Conservation (phyloP, 2,888 invertebrate genomes). For the Pseudococcus longispinus region DNA sequence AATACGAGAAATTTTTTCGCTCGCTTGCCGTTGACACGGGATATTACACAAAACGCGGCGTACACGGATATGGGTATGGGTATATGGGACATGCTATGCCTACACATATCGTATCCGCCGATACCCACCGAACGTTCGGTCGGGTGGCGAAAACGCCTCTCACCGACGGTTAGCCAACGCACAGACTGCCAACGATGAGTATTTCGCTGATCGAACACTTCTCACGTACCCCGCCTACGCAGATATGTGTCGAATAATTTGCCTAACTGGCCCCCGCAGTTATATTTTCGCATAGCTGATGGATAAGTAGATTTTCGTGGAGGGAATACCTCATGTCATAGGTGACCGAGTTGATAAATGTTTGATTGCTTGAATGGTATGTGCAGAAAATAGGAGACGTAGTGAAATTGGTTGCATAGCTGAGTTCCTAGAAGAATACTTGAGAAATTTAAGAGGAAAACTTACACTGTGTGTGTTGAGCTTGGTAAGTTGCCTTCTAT, state of each 20-base stretch:
- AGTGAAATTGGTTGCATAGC: no score
- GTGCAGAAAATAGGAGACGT: no score
- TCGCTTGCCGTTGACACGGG: neutral
- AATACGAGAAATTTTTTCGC: neutral
- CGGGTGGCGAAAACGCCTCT: neutral
- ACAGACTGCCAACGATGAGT: neutral
- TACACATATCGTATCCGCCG: neutral
- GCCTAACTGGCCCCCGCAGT: neutral
- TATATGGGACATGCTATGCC: neutral
- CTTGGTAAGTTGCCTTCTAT: no score
- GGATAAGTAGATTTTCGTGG: neutral
- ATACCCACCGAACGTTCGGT: neutral
- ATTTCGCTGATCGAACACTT: neutral
- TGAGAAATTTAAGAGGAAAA: no score
- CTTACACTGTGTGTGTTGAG: no score
- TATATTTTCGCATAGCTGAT: neutral
- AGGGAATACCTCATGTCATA: no score
- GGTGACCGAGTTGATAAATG: no score
- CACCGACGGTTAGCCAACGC: neutral
- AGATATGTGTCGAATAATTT: neutral
- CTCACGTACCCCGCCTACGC: neutral
- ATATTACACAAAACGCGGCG: no score
- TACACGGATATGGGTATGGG: no score
- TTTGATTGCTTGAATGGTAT: no score
- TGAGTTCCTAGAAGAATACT: no score